A percentile compares a stretch with the other conserved stretches of the same genome.
phyloP scores from a whole-genome alignment of 64 coral and sea anemone genomes.

The Anthopleura sola region DNA sequence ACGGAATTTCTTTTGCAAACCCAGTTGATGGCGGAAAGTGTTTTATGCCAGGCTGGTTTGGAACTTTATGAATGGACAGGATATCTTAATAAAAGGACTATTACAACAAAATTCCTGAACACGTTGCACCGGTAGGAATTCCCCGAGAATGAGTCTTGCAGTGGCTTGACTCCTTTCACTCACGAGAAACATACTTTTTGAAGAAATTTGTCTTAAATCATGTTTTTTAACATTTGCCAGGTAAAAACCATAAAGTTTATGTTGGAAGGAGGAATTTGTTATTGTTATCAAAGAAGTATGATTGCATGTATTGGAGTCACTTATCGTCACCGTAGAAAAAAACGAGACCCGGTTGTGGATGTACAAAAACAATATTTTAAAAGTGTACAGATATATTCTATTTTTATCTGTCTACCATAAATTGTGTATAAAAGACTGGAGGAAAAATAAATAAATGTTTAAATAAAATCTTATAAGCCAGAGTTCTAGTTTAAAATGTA shows the following conservation, averaged over 20 bases:
- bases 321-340: too few species aligned
- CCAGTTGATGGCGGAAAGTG: background rate
- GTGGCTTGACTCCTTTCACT: background rate
- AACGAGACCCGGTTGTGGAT: background rate
- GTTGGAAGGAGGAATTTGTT: too few species aligned
- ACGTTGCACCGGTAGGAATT: background rate
- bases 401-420: background rate
- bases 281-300: too few species aligned
- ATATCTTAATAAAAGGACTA: background rate
- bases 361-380: background rate
- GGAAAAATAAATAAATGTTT: background rate
- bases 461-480: background rate
- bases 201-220: background rate
- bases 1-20: background rate
- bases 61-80: background rate
- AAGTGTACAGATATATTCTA: background rate
- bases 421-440: background rate
- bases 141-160: too few species aligned
- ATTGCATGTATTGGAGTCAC: too few species aligned
- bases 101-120: background rate
- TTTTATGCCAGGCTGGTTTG: conserved; percentile 2
- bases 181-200: background rate
- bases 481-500: background rate
- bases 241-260: too few species aligned
- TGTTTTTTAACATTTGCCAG: too few species aligned